These are phyloP conservation scores for Drosophila stalkeri DNA, from an alignment of 2,888 invertebrate genomes.

Conservation along the genomic window DNA sequence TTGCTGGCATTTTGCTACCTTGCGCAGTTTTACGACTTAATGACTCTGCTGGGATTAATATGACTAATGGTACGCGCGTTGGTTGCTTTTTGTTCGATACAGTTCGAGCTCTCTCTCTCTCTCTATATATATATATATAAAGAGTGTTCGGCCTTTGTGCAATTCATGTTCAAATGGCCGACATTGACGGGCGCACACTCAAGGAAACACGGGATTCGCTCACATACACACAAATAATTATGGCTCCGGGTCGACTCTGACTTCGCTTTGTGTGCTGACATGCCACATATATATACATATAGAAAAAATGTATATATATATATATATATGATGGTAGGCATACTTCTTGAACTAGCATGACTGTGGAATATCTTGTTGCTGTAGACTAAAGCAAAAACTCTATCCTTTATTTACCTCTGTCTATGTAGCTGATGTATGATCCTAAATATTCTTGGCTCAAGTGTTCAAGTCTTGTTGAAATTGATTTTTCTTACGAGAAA, in stretches of 20 bases:
- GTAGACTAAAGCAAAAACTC: not conserved
- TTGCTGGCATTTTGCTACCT: slow-evolving; percentile 54
- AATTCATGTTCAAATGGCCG: slow-evolving; percentile 69
- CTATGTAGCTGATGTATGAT: not conserved
- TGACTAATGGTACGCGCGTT: slow-evolving; percentile 72
- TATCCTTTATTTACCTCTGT: not conserved
- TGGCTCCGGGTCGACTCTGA: slow-evolving; percentile 52
- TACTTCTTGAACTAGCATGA: slow-evolving; percentile 15
- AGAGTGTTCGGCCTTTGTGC: slow-evolving; percentile 59
- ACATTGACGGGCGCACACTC: slow-evolving; percentile 37
- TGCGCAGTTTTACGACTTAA: slow-evolving; percentile 77
- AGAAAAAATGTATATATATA: slow-evolving; percentile 26
- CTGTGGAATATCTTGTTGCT: slow-evolving; percentile 10
- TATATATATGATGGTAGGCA: slow-evolving; percentile 2
- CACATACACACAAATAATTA: slow-evolving; percentile 62
- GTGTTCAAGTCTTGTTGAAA: not conserved
- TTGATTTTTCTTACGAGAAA: not conserved
- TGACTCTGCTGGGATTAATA: slow-evolving; percentile 81
- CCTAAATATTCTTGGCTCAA: not conserved
- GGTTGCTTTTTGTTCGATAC: slow-evolving; percentile 68
- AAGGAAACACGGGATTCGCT: slow-evolving; percentile 7
- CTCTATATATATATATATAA: too few relatives aligned
- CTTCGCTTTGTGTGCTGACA: slow-evolving; percentile 67
- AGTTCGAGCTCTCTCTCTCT: slow-evolving; percentile 21
- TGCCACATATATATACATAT: slow-evolving; percentile 65